Evolutionary conservation across 2,888 invertebrate genomes (phyloP).

Genomic region (Limnephilus marmoratus): DNA sequence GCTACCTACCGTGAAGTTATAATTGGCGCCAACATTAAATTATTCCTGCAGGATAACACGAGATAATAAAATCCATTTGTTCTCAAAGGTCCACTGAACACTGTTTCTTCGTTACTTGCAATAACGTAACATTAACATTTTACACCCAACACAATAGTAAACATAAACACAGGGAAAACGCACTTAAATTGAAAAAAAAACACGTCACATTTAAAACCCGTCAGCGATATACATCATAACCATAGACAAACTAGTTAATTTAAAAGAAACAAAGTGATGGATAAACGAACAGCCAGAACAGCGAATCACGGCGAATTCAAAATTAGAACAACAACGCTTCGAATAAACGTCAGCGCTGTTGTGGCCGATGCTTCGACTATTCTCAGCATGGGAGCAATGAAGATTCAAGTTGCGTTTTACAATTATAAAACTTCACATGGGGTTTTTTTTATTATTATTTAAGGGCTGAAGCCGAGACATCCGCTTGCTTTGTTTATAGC

Average conservation of each 20-base stretch:
- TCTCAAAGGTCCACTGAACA: slow-evolving; percentile 26
- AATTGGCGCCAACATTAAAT: slow-evolving; percentile 5
- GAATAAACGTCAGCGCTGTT: slow-evolving; percentile 26
- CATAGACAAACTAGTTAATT: slow-evolving; percentile 8
- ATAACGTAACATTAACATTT: neutral
- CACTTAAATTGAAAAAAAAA: neutral
- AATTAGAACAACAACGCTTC: slow-evolving; percentile 1
- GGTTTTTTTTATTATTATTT: slow-evolving; percentile 55
- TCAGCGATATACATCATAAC: neutral
- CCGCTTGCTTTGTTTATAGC: slow-evolving; percentile 50
- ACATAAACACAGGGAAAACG: neutral
- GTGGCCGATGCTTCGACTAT: slow-evolving; percentile 47
- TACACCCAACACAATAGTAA: neutral
- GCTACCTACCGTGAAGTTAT: slow-evolving; percentile 22
- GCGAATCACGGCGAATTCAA: slow-evolving; percentile 15
- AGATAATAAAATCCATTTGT: slow-evolving; percentile 21
- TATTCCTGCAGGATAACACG: slow-evolving; percentile 32
- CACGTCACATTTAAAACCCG: neutral
- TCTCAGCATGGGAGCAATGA: slow-evolving; percentile 58
- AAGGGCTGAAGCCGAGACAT: slow-evolving; percentile 58
- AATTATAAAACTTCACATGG: slow-evolving; percentile 62
- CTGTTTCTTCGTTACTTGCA: neutral
- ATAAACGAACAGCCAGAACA: neutral
- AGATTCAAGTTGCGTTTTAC: slow-evolving; percentile 49
- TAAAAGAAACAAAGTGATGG: neutral